Conservation (phyloP, 2,888 invertebrate genomes). For the Imbricaverruca yamaguchii region DNA sequence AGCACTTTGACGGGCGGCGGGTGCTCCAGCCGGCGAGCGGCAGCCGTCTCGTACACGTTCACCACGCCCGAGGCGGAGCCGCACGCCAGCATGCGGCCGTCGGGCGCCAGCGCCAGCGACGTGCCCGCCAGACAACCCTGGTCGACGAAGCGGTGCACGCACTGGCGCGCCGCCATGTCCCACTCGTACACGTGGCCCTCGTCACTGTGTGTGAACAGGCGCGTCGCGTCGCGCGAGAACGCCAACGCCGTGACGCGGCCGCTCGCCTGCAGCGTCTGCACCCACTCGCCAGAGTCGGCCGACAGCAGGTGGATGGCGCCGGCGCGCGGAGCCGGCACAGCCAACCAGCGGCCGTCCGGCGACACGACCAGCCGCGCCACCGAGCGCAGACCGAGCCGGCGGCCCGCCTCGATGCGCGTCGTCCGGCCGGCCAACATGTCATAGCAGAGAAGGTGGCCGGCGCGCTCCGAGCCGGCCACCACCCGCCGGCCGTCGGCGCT, state of each 20-base stretch:
- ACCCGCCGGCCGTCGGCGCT: slow-evolving; percentile 66
- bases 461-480: slow-evolving; percentile 57
- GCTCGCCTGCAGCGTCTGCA: slow-evolving; percentile 71
- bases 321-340: slow-evolving; percentile 65
- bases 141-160: slow-evolving; percentile 69
- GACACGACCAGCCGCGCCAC: slow-evolving; percentile 62
- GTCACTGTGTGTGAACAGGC: slow-evolving; percentile 56
- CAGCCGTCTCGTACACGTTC: slow-evolving; percentile 70
- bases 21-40: slow-evolving; percentile 45
- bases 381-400: slow-evolving; percentile 11
- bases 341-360: slow-evolving; percentile 61
- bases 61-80: slow-evolving; percentile 87
- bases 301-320: slow-evolving; percentile 73
- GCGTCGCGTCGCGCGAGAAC: slow-evolving; percentile 62
- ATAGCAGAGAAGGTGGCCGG: slow-evolving; percentile 60
- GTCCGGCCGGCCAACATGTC: slow-evolving; percentile 63
- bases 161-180: slow-evolving; percentile 61
- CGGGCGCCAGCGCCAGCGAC: slow-evolving; percentile 60
- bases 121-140: slow-evolving; percentile 77
- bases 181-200: slow-evolving; percentile 68
- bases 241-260: slow-evolving; percentile 56
- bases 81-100: slow-evolving; percentile 70
- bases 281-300: slow-evolving; percentile 63
- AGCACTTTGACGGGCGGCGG: slow-evolving; percentile 58
- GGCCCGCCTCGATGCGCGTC: background rate